phyloP scores from a whole-genome alignment of 2,888 invertebrate genomes.

The Rhimphoctona megacephalus region DNA sequence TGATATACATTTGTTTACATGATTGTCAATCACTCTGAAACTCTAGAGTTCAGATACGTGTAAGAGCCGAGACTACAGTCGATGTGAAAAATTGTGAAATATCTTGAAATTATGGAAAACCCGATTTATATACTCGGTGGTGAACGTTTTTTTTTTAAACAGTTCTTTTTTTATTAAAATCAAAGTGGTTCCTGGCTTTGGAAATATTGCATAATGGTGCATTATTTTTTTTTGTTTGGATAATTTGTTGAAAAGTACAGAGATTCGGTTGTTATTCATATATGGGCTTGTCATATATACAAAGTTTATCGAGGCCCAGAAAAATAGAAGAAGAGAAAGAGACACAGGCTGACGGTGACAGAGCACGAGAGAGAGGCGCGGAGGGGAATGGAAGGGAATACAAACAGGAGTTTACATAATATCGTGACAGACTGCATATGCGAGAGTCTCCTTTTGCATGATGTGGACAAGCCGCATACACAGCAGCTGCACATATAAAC shows the following conservation, averaged over 20 bases:
- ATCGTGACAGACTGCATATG: slow-evolving; percentile 55
- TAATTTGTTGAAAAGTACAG: not conserved
- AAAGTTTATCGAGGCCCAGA: not conserved
- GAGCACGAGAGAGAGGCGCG: not conserved
- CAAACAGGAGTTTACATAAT: slow-evolving; percentile 58
- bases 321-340: not conserved
- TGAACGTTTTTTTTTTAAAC: not conserved
- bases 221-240: not conserved
- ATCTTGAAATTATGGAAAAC: not conserved
- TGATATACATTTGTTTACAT: not conserved
- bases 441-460: slow-evolving; percentile 50
- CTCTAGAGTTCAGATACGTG: not conserved
- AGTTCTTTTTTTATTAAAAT: not conserved
- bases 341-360: not conserved
- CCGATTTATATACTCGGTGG: not conserved
- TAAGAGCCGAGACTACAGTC: not conserved
- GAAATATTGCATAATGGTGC: not conserved
- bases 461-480: slow-evolving; percentile 46
- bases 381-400: slow-evolving; percentile 35
- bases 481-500: slow-evolving; percentile 33
- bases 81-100: not conserved
- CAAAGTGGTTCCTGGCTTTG: not conserved
- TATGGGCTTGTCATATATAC: not conserved
- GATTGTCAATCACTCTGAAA: slow-evolving; percentile 7
- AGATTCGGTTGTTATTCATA: not conserved